Percentiles rank a stretch among this genome's conserved stretches.
Evolutionary conservation across 2,113 vertebrate genomes (phyloP).

Genomic region (Scopus umbretta): DNA sequence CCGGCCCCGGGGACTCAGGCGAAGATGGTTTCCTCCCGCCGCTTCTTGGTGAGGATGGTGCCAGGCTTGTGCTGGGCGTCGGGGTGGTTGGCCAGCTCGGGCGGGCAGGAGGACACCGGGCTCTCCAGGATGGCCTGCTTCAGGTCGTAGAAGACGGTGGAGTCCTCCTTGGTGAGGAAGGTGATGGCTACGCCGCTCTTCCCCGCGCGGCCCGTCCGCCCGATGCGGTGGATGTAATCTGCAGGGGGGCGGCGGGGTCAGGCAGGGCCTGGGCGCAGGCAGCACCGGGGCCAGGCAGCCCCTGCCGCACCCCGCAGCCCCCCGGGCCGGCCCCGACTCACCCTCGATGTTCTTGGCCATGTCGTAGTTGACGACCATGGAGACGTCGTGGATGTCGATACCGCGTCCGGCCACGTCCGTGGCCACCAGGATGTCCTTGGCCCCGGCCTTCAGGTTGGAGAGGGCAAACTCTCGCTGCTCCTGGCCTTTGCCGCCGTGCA

Average conservation of each 20-base stretch:
- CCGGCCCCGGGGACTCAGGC: conserved; percentile 68
- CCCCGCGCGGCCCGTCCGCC: conserved; percentile 93
- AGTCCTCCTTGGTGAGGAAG: conserved; percentile 98
- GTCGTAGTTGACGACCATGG: conserved; percentile 98
- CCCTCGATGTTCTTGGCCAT: conserved; percentile 99
- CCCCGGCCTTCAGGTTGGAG: conserved; percentile 95
- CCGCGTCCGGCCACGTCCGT: conserved; percentile 96
- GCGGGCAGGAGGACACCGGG: conserved; percentile 92
- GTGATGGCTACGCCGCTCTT: conserved; percentile 97
- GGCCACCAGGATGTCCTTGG: conserved; percentile 98
- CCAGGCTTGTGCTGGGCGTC: conserved; percentile 97
- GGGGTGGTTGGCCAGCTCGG: conserved; percentile 94
- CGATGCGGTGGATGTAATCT: conserved; percentile 99
- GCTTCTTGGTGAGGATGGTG: conserved; percentile 98
- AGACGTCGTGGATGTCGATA: conserved; percentile 98
- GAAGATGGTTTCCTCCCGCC: conserved; percentile 96
- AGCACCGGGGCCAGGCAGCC: background rate
- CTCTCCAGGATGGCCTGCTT: conserved; percentile 97
- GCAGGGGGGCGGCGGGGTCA: background rate
- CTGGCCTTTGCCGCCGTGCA: conserved; percentile 97
- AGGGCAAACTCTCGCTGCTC: conserved; percentile 97
- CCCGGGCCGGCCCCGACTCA: conserved; percentile 30
- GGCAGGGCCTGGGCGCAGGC: background rate
- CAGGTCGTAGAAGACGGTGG: conserved; percentile 93
- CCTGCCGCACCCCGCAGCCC: background rate